A percentile compares a stretch with the other conserved stretches of the same genome.
phyloP scores from a whole-genome alignment of 2,797 vertebrate species.

The Fratercula arctica region DNA sequence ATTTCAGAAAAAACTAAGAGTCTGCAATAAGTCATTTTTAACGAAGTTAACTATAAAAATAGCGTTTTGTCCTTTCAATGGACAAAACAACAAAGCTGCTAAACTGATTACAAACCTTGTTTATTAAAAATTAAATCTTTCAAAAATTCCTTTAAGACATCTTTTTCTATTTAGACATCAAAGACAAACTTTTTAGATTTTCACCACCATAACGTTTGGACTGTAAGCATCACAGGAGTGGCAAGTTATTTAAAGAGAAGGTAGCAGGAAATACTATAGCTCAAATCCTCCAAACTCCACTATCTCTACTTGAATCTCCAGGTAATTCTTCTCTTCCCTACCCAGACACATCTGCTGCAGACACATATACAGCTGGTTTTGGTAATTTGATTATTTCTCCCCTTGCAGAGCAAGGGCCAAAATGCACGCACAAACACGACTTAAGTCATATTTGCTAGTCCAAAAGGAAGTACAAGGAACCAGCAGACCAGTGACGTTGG shows the following conservation, averaged over 20 bases:
- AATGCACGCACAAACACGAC: not conserved
- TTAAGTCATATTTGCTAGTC: not conserved
- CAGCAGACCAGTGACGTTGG: not conserved
- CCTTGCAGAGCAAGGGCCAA: not conserved
- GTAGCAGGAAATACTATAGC: not conserved
- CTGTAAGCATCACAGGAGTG: accelerated
- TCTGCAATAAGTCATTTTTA: not conserved
- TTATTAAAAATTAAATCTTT: not conserved
- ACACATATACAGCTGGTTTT: not conserved
- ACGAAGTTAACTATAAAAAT: not conserved
- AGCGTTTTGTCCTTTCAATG: not conserved
- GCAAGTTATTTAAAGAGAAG: not conserved
- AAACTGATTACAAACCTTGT: not conserved
- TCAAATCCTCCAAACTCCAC: not conserved
- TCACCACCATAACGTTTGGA: accelerated
- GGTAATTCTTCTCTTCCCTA: not conserved
- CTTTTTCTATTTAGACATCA: not conserved
- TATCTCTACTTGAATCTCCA: not conserved
- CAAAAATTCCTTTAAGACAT: not conserved
- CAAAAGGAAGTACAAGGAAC: not conserved
- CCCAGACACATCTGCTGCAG: not conserved
- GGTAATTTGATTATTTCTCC: not conserved
- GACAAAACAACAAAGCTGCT: not conserved
- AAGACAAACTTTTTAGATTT: not conserved
- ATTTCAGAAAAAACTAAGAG: not conserved